These are phyloP conservation scores for Drosophila jambulina DNA, from an alignment of 1,140 invertebrate species.

Conservation along the genomic window DNA sequence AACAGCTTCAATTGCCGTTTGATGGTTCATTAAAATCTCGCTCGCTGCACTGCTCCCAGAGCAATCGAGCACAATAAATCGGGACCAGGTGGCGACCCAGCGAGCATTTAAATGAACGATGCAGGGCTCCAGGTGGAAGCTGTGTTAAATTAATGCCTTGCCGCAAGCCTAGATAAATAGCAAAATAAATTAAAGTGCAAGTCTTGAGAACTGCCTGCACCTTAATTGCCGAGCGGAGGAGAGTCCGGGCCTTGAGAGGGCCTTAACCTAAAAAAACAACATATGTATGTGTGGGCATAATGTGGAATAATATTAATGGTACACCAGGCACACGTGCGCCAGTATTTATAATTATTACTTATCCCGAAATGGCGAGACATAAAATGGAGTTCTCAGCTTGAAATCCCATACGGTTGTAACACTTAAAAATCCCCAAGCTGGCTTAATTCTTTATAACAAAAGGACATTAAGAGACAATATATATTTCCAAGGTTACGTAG, in stretches of 20 bases:
- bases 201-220: slow-evolving; percentile 23
- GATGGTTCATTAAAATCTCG: slow-evolving; percentile 76
- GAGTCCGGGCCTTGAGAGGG: slow-evolving; percentile 18
- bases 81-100: slow-evolving; percentile 29
- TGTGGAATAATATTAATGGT: slow-evolving; percentile 35
- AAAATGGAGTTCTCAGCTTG: slow-evolving; percentile 11
- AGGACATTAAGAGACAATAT: neutral
- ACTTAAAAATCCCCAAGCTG: neutral
- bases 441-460: slow-evolving; percentile 1
- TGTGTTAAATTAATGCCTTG: slow-evolving; percentile 48
- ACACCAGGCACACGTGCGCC: slow-evolving; percentile 24
- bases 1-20: slow-evolving; percentile 63
- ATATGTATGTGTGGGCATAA: slow-evolving; percentile 1
- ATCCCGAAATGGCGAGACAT: slow-evolving; percentile 20
- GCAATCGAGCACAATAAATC: slow-evolving; percentile 65
- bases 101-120: slow-evolving; percentile 56
- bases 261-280: slow-evolving; percentile 37
- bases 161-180: slow-evolving; percentile 61
- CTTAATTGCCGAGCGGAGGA: slow-evolving; percentile 42
- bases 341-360: slow-evolving; percentile 31
- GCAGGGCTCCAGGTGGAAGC: slow-evolving; percentile 22
- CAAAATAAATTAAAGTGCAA: slow-evolving; percentile 54
- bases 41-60: slow-evolving; percentile 43
- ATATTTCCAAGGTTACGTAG: slow-evolving; percentile 1
- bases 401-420: slow-evolving; percentile 19